These are phyloP conservation scores for Bombus huntii DNA, from an alignment of 1,140 invertebrate species.

Conservation along the genomic window DNA sequence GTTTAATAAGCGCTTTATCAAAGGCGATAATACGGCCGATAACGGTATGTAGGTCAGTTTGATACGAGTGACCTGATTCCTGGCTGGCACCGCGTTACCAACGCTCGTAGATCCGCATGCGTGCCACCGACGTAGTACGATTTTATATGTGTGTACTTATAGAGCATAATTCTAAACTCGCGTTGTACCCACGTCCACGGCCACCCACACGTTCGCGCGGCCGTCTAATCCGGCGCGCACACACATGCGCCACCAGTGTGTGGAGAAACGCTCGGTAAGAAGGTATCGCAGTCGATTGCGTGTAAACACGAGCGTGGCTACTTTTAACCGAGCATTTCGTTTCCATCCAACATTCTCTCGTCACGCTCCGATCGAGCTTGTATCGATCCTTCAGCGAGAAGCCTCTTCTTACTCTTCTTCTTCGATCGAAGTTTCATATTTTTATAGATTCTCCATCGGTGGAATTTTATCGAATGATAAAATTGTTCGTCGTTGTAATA, in stretches of 20 bases:
- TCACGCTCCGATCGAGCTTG: background rate
- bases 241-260: background rate
- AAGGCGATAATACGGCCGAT: conserved; percentile 78
- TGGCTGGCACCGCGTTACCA: conserved; percentile 63
- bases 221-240: background rate
- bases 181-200: conserved; percentile 25
- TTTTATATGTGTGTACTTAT: conserved; percentile 22
- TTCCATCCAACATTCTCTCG: conserved; percentile 11
- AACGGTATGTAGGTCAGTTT: conserved; percentile 81
- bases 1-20: conserved; percentile 80
- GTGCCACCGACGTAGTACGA: conserved; percentile 44
- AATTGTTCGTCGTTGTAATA: background rate
- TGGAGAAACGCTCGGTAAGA: background rate
- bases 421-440: background rate
- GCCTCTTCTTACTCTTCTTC: background rate
- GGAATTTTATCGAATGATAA: conserved; percentile 7
- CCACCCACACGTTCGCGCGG: background rate
- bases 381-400: background rate
- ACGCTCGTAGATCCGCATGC: conserved; percentile 61
- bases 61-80: conserved; percentile 81
- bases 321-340: conserved; percentile 12
- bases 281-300: conserved; percentile 19
- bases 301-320: conserved; percentile 18
- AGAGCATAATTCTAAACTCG: conserved; percentile 42
- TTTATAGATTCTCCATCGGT: too few relatives aligned